Evolutionary conservation across 37 sponge, comb jelly and placozoan species (phyloP).

Genomic region (Eunapius fragilis): DNA sequence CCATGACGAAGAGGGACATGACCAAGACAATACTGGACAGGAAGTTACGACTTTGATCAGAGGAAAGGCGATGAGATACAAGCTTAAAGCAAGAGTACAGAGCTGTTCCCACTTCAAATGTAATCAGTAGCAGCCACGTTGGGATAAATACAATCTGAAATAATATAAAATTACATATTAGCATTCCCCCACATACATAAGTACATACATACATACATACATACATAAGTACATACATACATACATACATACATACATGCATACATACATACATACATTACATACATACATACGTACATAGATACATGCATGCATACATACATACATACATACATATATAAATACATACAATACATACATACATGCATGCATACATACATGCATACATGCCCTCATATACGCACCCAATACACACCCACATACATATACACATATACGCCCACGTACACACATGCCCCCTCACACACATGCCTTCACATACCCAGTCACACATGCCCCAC

Average conservation of each 20-base stretch:
- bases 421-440: too few relatives aligned
- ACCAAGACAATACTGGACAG: conserved; percentile 6
- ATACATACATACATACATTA: too few relatives aligned
- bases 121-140: conserved; percentile 42
- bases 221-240: not conserved
- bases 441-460: too few relatives aligned
- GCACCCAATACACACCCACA: too few relatives aligned
- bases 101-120: conserved; percentile 2
- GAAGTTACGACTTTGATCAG: conserved; percentile 21
- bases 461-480: too few relatives aligned
- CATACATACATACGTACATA: too few relatives aligned
- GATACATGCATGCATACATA: not conserved
- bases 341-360: too few relatives aligned
- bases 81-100: conserved; percentile 16
- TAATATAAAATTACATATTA: not conserved
- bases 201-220: not conserved
- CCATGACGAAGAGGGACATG: conserved; percentile 3
- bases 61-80: not conserved
- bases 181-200: not conserved
- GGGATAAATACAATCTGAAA: conserved; percentile 65
- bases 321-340: too few relatives aligned
- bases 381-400: too few relatives aligned
- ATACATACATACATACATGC: not conserved
- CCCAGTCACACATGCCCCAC: not conserved
- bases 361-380: too few relatives aligned